Base-by-base conservation (phyloP, 2,888 invertebrate species). In the Scaeva pyrastri region DNA sequence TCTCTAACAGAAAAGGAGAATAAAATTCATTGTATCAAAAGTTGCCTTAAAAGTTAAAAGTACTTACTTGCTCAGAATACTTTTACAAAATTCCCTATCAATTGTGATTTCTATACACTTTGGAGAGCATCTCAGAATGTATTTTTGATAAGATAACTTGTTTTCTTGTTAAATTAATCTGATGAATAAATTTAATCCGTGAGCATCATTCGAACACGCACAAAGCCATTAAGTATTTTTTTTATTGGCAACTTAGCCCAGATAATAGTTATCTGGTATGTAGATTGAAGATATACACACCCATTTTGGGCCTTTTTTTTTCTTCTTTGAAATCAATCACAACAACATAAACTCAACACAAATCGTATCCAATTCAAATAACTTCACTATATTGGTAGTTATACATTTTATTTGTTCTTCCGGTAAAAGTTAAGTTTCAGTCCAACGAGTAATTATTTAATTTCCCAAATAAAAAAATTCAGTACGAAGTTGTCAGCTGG, bases 231-330 rank as follows among this genome's bases (percentile, higher is more conserved):
- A 2, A 8, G 41, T 41, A n/a, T 5, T 41, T 41, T 41, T 41
- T 58, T 19, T 19, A 16, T 16, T 66, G 58, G 55, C 41, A 74
- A 45, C 64, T 84, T 79, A 75, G 80, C 84, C 74, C 75, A 83
- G 79, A 79, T 83, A 78, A 56, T 58, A 70, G 66, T 72, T 75
- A 79, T 79, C 70, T 71, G 43, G 43, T 31, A 31, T 31, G 31
- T 31, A 31, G 31, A 31, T 31, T 50, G 50, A 43, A 62, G 21
- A 62, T 60, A 80, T 75, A 80, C 79, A 84, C 79, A 84, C 80
- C 75, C 75, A 84, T 62, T 83, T 83, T 45, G 64, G n/a, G n/a
- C n/a, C n/a, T 39, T 4, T 31, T 6, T 55, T 56, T 60, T 26
- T 41, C 10, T 26, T 21, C n/a, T 56, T 56, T 14, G 23, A 2